phyloP scores from a whole-genome alignment of 2,888 invertebrate species.

The Cryptophagus acutangulus region DNA sequence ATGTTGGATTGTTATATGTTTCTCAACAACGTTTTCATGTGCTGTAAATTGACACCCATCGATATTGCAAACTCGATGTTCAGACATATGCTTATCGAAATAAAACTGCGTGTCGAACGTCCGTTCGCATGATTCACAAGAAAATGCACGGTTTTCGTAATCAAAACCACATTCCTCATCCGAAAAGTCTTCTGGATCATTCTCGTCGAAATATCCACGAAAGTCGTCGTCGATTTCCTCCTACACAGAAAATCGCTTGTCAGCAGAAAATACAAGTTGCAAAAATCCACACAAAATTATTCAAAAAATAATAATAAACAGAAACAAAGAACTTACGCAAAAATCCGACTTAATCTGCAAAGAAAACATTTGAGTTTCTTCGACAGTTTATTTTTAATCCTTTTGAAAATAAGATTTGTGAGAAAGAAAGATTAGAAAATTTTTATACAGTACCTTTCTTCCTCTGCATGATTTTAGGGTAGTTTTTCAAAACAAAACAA shows the following conservation, averaged over 20 bases:
- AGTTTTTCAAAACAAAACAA: no score
- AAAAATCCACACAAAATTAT: no score
- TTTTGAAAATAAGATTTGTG: no score
- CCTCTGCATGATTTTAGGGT: no score
- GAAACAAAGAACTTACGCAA: conserved; percentile 18
- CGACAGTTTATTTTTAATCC: conserved; percentile 6
- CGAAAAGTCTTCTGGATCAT: neutral
- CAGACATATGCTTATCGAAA: conserved; percentile 62
- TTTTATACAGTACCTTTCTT: no score
- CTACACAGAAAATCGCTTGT: no score
- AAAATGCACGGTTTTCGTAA: conserved; percentile 40
- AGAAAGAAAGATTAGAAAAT: no score
- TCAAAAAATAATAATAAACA: no score
- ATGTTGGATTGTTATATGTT: conserved; percentile 80
- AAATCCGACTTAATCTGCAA: conserved; percentile 18
- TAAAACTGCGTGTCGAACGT: conserved; percentile 59
- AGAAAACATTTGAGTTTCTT: conserved; percentile 31
- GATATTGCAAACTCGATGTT: conserved; percentile 74
- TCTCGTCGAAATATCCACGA: no score
- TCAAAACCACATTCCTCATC: conserved; percentile 1
- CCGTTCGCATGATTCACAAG: conserved; percentile 79
- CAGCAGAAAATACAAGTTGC: no score
- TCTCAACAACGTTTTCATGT: conserved; percentile 71
- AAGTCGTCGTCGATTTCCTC: no score
- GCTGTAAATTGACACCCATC: conserved; percentile 78